Conservation (phyloP, 2,888 invertebrate species). For the Coelopa pilipes region DNA sequence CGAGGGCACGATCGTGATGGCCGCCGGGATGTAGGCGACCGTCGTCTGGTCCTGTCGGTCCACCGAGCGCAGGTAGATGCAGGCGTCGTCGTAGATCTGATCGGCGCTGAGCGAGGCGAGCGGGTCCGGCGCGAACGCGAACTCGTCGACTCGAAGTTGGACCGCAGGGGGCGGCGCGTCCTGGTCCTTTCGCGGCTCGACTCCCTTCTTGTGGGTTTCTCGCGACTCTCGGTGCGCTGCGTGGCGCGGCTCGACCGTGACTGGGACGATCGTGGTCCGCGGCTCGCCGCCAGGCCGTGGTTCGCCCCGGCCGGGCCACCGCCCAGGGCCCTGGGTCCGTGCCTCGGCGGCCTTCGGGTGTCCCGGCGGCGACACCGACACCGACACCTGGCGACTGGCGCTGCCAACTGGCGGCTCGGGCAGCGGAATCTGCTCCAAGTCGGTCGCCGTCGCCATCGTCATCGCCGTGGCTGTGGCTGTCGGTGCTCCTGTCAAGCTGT, state of each 20-base stretch:
- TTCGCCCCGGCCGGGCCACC: not conserved
- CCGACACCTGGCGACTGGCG: slow-evolving; percentile 4
- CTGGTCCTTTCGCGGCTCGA: slow-evolving; percentile 18
- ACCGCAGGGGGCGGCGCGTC: no score
- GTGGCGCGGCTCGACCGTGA: slow-evolving; percentile 41
- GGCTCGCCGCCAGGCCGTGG: not conserved
- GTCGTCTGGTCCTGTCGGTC: slow-evolving; percentile 52
- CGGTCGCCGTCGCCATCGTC: slow-evolving; percentile 20
- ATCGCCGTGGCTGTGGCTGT: not conserved
- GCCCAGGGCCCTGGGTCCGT: slow-evolving; percentile 12
- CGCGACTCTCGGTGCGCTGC: not conserved
- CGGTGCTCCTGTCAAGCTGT: slow-evolving; percentile 36
- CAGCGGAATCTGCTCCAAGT: slow-evolving; percentile 57
- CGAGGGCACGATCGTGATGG: slow-evolving; percentile 51
- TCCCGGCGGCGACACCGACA: not conserved
- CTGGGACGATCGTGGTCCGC: slow-evolving; percentile 47
- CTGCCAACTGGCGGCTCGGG: slow-evolving; percentile 50
- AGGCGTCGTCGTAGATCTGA: slow-evolving; percentile 58
- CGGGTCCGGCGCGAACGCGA: slow-evolving; percentile 4
- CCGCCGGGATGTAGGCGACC: slow-evolving; percentile 51
- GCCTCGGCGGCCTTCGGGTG: not conserved
- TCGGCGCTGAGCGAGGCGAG: slow-evolving; percentile 46
- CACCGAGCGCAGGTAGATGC: slow-evolving; percentile 57
- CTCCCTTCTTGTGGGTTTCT: not conserved
- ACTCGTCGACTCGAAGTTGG: no score